Evolutionary conservation across 1,140 invertebrate genomes (phyloP).

Genomic region (Drosophila willistoni): DNA sequence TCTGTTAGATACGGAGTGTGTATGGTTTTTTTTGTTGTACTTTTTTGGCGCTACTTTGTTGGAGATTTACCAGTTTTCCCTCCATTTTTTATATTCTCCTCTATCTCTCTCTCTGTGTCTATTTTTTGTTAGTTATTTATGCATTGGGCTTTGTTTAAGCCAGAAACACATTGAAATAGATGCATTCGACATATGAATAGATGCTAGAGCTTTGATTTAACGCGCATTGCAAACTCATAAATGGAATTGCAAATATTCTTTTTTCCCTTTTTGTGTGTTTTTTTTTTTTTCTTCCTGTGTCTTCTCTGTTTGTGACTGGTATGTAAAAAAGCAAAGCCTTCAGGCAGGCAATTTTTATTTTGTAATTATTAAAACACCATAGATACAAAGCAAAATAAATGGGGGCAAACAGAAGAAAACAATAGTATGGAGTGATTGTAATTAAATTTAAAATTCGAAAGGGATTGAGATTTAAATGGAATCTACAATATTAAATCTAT

Average conservation of each 20-base stretch:
- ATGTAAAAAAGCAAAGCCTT: conserved; percentile 3
- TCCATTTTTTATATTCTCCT: conserved; percentile 28
- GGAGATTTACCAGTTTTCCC: conserved; percentile 30
- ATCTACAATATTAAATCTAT: neutral
- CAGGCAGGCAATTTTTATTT: conserved; percentile 10
- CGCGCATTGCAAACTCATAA: conserved; percentile 40
- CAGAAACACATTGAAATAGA: conserved; percentile 38
- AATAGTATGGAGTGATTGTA: neutral
- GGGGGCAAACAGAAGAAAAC: too few species aligned
- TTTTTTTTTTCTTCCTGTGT: neutral
- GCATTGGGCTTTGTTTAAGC: conserved; percentile 74
- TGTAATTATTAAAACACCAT: conserved; percentile 26
- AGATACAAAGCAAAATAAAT: neutral
- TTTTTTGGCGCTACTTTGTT: conserved; percentile 44
- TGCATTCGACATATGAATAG: conserved; percentile 30
- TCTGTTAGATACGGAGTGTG: conserved; percentile 66
- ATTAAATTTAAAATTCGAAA: neutral
- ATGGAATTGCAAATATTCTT: conserved; percentile 35
- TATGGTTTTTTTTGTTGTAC: conserved; percentile 28
- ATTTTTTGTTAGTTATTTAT: conserved; percentile 68
- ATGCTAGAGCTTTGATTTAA: conserved; percentile 63
- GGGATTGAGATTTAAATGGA: neutral
- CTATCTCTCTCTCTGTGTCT: neutral
- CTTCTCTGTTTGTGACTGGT: conserved; percentile 13
- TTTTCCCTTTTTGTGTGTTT: neutral